phyloP scores from a whole-genome alignment of 2,797 vertebrate genomes.

The Phataginus tetradactyla region DNA sequence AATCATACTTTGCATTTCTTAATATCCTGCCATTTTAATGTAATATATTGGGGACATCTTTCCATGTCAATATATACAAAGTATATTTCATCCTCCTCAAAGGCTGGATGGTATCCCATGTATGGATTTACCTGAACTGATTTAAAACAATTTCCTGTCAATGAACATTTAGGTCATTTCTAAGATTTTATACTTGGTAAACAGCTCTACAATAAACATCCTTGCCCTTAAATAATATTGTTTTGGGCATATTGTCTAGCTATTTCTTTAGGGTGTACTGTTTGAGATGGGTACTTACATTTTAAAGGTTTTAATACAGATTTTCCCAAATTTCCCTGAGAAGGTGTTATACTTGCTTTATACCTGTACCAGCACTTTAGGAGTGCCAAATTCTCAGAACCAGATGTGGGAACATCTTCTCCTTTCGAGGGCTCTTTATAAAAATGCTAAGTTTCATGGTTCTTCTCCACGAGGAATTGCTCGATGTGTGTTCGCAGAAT shows the following conservation, averaged over 20 bases:
- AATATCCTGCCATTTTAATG: background rate
- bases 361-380: background rate
- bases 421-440: background rate
- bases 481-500: background rate
- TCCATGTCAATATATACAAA: background rate
- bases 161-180: background rate
- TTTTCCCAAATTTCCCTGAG: background rate
- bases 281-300: background rate
- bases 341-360: background rate
- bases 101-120: background rate
- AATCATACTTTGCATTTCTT: background rate
- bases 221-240: background rate
- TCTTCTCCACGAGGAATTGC: background rate
- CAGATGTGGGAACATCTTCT: fast-evolving
- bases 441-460: fast-evolving
- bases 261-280: background rate
- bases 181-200: background rate
- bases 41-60: background rate
- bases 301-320: background rate
- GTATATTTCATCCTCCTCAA: background rate
- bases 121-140: background rate
- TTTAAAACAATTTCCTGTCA: background rate
- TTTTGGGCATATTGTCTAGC: background rate
- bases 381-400: background rate
- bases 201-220: background rate